Evolutionary conservation across 2,888 invertebrate genomes (phyloP), one percentile per base, ranked within the genome.

Genomic region (Autographa pulchrina): DNA sequence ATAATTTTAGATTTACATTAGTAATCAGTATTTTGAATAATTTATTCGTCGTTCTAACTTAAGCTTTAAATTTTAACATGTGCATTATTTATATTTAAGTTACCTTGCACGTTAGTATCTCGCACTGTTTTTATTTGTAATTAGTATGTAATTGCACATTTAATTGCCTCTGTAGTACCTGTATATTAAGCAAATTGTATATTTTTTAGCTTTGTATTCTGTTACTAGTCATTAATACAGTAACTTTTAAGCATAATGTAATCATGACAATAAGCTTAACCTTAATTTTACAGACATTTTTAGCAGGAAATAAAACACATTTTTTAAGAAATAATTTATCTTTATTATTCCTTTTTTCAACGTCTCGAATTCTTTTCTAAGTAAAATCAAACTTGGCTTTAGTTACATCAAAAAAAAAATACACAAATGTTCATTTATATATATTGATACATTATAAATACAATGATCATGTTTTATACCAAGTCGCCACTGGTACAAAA

Each of bases 381-480:
- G 93, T 93, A 92, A 92, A 95, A 95, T 93, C 94, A 95, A 95
- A 94, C 92, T 94, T 95, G 91, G 94, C 92, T 94, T 94, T 94
- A 94, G 92, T 93, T 94, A 96, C 95, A 95, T 94, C 89, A 92
- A 95, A 95, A 56, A 54, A 56, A 93, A 94, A 95, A 94, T 95
- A 96, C 94, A 95, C 94, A 94, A 94, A 93, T 93, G 90, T 93
- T 91, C 88, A 92, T 92, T 91, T 89, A 91, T 91, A 93, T 91
- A 90, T 91, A 93, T 91, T 86, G 89, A 90, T 92, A 93, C 91
- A 92, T 86, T 92, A 92, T 92, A 92, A 90, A 91, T 92, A 93
- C 91, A 92, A 91, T 88, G 88, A 88, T 85, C 83, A 78, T 80
- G 72, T 78, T 82, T 78, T 84, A 86, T 88, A 92, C 91, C 91